Evolutionary conservation across 2,113 vertebrate genomes (phyloP).

Genomic region (Amazona guildingii): DNA sequence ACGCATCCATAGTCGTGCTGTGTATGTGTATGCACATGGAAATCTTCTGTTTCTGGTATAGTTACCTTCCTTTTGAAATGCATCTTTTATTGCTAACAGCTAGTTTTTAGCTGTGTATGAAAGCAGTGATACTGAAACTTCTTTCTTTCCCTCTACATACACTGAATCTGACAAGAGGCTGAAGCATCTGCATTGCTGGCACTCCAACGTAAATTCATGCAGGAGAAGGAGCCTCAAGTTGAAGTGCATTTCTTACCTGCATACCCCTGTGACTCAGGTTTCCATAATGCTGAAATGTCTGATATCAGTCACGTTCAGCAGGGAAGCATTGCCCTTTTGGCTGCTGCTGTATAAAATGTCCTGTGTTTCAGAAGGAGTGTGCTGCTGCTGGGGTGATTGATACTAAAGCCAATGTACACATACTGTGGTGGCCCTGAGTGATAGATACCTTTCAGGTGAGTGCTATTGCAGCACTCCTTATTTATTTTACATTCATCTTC

Average conservation of each 20-base stretch:
- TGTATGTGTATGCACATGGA: not conserved
- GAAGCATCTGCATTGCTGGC: not conserved
- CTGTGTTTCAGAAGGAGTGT: not conserved
- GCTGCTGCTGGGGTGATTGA: not conserved
- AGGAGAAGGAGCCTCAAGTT: not conserved
- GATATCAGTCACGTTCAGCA: not conserved
- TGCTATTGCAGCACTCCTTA: not conserved
- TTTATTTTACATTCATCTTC: not conserved
- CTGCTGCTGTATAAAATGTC: not conserved
- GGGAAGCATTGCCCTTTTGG: not conserved
- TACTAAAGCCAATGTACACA: fast-evolving
- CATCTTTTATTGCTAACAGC: not conserved
- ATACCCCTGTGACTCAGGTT: not conserved
- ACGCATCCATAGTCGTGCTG: not conserved
- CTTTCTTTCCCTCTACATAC: not conserved
- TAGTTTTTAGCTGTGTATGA: not conserved
- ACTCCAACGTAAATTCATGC: not conserved
- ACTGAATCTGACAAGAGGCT: not conserved
- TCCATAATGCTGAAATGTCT: not conserved
- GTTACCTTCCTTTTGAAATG: not conserved
- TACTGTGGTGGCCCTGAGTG: not conserved
- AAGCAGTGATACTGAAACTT: not conserved
- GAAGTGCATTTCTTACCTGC: not conserved
- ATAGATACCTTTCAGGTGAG: not conserved
- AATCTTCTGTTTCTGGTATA: not conserved